Conservation (phyloP, 1,140 invertebrate species). For the Orchesella cincta region DNA sequence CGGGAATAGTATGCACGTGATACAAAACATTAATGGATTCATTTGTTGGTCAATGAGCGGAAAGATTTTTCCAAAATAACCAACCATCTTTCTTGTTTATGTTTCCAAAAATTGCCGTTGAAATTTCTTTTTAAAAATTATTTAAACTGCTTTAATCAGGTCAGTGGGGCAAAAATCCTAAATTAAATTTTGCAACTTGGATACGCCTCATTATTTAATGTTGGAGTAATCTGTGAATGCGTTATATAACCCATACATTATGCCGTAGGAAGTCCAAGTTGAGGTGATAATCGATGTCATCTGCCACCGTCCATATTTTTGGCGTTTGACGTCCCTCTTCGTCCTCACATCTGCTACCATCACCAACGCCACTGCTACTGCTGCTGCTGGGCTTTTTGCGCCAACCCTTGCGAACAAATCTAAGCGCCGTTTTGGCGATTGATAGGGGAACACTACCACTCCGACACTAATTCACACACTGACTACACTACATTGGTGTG, state of each 20-base stretch:
- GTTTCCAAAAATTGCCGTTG: too few species aligned
- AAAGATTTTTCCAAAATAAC: too few species aligned
- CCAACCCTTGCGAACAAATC: slow-evolving; percentile 26
- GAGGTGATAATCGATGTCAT: slow-evolving; percentile 46
- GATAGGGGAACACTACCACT: slow-evolving; percentile 6
- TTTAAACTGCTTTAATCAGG: too few species aligned
- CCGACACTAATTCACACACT: not conserved
- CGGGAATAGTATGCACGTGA: too few species aligned
- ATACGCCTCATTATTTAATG: too few species aligned
- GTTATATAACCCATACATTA: not conserved
- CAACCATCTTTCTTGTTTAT: too few species aligned
- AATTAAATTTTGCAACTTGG: too few species aligned
- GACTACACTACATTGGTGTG: not conserved
- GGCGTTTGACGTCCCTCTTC: slow-evolving; percentile 24
- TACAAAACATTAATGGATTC: not conserved
- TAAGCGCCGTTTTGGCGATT: slow-evolving; percentile 23
- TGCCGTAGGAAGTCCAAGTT: slow-evolving; percentile 36
- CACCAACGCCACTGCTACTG: not conserved
- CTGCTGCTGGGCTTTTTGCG: slow-evolving; percentile 22
- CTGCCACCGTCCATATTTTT: slow-evolving; percentile 50
- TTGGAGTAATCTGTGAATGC: not conserved
- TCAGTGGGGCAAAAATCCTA: too few species aligned
- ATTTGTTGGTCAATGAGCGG: not conserved
- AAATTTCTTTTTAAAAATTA: too few species aligned
- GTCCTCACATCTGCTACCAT: not conserved